Conservation (phyloP, 1,140 invertebrate species). For the Drosophila pseudoananassae region DNA sequence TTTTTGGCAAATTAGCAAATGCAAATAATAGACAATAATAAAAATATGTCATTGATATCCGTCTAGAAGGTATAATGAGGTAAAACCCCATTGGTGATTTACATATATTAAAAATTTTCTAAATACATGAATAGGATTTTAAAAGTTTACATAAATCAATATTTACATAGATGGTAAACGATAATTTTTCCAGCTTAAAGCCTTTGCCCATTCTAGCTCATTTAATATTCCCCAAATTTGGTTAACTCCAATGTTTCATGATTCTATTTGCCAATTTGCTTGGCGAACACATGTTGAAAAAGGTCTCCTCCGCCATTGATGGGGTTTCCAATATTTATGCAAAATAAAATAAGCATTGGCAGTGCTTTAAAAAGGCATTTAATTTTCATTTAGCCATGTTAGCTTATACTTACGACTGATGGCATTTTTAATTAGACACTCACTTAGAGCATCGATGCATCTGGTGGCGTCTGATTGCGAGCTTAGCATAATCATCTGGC, state of each 20-base stretch:
- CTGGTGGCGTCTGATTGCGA: slow-evolving; percentile 11
- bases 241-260: not conserved
- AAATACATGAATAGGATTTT: not conserved
- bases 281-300: slow-evolving; percentile 25
- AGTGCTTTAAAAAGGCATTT: slow-evolving; percentile 60
- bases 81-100: slow-evolving; percentile 16
- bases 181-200: slow-evolving; percentile 10
- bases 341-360: slow-evolving; percentile 20
- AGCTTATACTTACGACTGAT: slow-evolving; percentile 53
- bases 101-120: slow-evolving; percentile 5
- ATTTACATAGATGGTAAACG: not conserved
- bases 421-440: slow-evolving; percentile 73
- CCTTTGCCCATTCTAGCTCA: not conserved
- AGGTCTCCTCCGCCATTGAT: slow-evolving; percentile 11
- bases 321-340: slow-evolving; percentile 25
- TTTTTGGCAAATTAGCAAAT: slow-evolving; percentile 69
- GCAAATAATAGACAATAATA: slow-evolving; percentile 28
- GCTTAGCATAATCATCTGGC: slow-evolving; percentile 36
- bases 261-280: slow-evolving; percentile 36
- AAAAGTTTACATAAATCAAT: not conserved
- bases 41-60: slow-evolving; percentile 40
- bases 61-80: slow-evolving; percentile 34
- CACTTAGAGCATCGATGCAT: slow-evolving; percentile 24
- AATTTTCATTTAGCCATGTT: slow-evolving; percentile 57
- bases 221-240: slow-evolving; percentile 32